Conservation (phyloP, 2,888 invertebrate genomes). For the Chrysolina haemoptera region DNA sequence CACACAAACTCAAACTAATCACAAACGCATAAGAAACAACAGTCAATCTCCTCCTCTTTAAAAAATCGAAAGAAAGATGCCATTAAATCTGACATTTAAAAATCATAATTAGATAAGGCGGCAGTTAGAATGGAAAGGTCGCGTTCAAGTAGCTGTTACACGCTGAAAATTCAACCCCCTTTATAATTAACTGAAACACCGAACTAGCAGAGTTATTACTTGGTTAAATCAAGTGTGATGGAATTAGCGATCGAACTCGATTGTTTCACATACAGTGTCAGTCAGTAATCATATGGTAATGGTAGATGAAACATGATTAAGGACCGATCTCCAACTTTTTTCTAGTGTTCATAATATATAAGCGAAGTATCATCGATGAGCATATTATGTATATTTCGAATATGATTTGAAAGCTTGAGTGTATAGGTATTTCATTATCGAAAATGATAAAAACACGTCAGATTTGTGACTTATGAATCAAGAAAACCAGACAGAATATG, state of each 20-base stretch:
- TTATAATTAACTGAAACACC: slow-evolving; percentile 38
- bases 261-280: slow-evolving; percentile 32
- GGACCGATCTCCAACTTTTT: background rate
- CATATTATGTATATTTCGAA: too few relatives aligned
- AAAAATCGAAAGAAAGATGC: slow-evolving; percentile 38
- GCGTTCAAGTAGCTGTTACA: slow-evolving; percentile 45
- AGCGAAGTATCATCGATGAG: too few relatives aligned
- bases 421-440: too few relatives aligned
- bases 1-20: background rate
- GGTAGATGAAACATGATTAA: background rate
- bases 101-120: slow-evolving; percentile 53
- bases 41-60: slow-evolving; percentile 43
- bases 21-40: slow-evolving; percentile 1
- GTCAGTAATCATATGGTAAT: background rate
- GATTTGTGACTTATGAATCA: too few relatives aligned
- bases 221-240: slow-evolving; percentile 42
- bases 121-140: slow-evolving; percentile 38
- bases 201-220: slow-evolving; percentile 27
- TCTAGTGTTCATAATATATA: background rate
- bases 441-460: too few relatives aligned
- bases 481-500: background rate
- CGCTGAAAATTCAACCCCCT: slow-evolving; percentile 45
- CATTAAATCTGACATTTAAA: slow-evolving; percentile 60
- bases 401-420: too few relatives aligned
- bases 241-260: slow-evolving; percentile 30